Evolutionary conservation across 1,140 invertebrate species (phyloP).

Genomic region (Neotoxoptera formosana): DNA sequence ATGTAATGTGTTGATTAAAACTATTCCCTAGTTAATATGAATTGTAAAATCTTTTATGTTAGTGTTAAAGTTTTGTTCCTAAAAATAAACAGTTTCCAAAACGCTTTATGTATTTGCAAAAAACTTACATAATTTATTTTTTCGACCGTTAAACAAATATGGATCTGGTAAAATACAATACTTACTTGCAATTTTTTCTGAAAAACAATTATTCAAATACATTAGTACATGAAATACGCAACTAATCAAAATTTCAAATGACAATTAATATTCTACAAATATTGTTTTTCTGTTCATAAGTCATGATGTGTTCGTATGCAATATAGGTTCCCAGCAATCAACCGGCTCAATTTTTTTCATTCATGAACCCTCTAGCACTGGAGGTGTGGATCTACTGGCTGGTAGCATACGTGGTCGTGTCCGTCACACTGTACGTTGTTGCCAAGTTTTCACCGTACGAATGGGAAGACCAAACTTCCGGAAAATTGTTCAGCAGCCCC

Average conservation of each 20-base stretch:
- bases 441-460: conserved; percentile 71
- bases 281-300: background rate
- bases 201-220: background rate
- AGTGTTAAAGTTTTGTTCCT: background rate
- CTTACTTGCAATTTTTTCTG: background rate
- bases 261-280: background rate
- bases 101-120: background rate
- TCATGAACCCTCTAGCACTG: conserved; percentile 84
- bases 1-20: background rate
- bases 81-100: background rate
- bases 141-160: background rate
- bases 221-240: background rate
- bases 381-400: conserved; percentile 85
- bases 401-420: conserved; percentile 79
- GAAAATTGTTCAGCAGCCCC: conserved; percentile 78
- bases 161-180: background rate
- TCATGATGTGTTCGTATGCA: background rate
- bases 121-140: background rate
- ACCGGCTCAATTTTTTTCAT: conserved; percentile 82
- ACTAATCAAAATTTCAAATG: background rate
- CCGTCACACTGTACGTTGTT: conserved; percentile 83
- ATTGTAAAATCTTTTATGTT: background rate
- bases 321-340: conserved; percentile 74
- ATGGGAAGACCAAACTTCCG: conserved; percentile 69
- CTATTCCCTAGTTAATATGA: background rate